Evolutionary conservation across 2,113 vertebrate species (phyloP).

Genomic region (Callocephalon fimbriatum): DNA sequence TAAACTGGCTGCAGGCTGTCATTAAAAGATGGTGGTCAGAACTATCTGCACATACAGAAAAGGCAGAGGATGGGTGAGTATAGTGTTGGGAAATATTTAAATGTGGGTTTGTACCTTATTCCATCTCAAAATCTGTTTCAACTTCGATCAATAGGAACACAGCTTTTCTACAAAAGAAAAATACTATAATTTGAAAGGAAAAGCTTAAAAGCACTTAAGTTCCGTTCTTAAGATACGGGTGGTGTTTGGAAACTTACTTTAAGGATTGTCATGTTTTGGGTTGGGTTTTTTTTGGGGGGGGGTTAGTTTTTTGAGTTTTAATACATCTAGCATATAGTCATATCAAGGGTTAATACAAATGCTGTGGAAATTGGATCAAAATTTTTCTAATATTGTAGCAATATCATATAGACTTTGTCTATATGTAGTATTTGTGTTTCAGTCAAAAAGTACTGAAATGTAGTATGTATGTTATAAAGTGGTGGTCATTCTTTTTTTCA

Average conservation of each 20-base stretch:
- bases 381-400: not conserved
- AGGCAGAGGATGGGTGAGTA: conserved; percentile 81
- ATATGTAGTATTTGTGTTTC: not conserved
- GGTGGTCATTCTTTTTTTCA: conserved; percentile 55
- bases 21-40: conserved; percentile 91
- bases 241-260: not conserved
- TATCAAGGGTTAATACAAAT: not conserved
- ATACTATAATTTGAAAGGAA: not conserved
- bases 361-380: not conserved
- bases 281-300: not conserved
- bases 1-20: conserved; percentile 91
- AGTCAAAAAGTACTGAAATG: not conserved
- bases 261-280: not conserved
- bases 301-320: not conserved
- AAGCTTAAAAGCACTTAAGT: not conserved
- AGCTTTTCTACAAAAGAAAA: not conserved
- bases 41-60: conserved; percentile 78
- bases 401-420: not conserved
- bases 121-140: not conserved
- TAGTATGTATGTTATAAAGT: not conserved
- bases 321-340: not conserved
- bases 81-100: not conserved
- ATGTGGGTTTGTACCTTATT: not conserved
- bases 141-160: not conserved
- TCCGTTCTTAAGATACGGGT: not conserved